Evolutionary conservation across 2,113 vertebrate genomes (phyloP).

Genomic region (Ailurus styani): DNA sequence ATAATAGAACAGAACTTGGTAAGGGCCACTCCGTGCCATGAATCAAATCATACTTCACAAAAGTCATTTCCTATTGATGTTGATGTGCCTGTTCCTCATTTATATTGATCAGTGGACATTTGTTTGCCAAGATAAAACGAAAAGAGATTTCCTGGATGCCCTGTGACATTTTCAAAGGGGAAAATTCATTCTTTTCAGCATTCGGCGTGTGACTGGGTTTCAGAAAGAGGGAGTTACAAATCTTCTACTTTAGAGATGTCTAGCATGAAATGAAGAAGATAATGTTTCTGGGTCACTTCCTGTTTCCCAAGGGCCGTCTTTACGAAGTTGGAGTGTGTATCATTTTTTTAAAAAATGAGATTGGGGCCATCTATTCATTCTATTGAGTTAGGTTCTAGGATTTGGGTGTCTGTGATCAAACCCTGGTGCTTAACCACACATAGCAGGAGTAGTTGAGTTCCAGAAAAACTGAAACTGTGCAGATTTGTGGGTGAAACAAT

Average conservation of each 20-base stretch:
- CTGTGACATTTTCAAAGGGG: conserved; percentile 64
- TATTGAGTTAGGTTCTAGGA: not conserved
- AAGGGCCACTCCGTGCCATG: not conserved
- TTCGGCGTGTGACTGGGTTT: conserved; percentile 1
- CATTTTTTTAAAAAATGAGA: not conserved
- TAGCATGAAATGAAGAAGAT: not conserved
- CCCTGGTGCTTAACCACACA: not conserved
- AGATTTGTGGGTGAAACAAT: not conserved
- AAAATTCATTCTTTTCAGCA: conserved; percentile 2
- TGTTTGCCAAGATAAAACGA: conserved; percentile 63
- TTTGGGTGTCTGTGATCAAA: not conserved
- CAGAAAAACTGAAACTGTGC: not conserved
- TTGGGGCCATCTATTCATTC: not conserved
- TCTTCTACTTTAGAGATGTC: not conserved
- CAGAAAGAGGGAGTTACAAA: not conserved
- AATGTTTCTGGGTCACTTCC: not conserved
- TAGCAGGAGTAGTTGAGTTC: not conserved
- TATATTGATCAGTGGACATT: conserved; percentile 68
- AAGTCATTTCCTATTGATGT: conserved; percentile 59
- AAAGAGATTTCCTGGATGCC: conserved; percentile 49
- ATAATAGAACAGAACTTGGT: conserved; percentile 43
- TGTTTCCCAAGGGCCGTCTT: not conserved
- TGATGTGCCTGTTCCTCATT: conserved; percentile 47
- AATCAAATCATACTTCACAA: conserved; percentile 47
- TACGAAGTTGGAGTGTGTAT: not conserved